Conservation (phyloP, 2,113 vertebrate species). For the Vidua chalybeata region DNA sequence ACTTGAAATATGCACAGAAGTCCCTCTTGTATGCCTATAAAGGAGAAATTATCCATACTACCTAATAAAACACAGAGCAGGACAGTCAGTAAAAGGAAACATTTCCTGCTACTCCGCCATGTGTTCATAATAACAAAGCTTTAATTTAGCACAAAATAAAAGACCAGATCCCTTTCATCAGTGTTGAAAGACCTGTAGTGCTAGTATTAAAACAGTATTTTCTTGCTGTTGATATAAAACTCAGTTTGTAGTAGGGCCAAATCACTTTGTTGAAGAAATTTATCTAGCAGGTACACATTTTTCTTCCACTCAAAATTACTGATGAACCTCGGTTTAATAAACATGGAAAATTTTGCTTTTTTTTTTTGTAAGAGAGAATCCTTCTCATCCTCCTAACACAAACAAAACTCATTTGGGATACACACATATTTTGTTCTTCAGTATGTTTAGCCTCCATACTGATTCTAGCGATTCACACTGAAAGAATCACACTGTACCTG, state of each 20-base stretch:
- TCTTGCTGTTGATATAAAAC: neutral
- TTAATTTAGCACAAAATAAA: neutral
- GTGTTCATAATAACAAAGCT: neutral
- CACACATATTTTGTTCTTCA: accelerated
- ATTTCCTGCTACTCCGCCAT: neutral
- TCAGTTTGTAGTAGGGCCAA: neutral
- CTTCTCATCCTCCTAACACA: neutral
- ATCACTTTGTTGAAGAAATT: neutral
- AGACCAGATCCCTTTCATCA: neutral
- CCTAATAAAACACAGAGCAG: neutral
- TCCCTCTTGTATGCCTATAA: neutral
- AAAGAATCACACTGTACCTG: neutral
- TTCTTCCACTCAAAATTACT: neutral
- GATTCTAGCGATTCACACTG: neutral
- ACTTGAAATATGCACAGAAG: neutral
- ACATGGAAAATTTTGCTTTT: neutral
- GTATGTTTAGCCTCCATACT: neutral
- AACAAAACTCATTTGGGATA: neutral
- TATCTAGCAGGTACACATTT: neutral
- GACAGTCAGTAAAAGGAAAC: neutral
- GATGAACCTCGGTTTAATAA: neutral
- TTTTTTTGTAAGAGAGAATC: neutral
- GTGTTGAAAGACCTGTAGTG: neutral
- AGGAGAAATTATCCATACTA: neutral
- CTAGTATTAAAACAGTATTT: neutral